Evolutionary conservation across 2,797 vertebrate genomes (phyloP).

Genomic region (Pampus argenteus): DNA sequence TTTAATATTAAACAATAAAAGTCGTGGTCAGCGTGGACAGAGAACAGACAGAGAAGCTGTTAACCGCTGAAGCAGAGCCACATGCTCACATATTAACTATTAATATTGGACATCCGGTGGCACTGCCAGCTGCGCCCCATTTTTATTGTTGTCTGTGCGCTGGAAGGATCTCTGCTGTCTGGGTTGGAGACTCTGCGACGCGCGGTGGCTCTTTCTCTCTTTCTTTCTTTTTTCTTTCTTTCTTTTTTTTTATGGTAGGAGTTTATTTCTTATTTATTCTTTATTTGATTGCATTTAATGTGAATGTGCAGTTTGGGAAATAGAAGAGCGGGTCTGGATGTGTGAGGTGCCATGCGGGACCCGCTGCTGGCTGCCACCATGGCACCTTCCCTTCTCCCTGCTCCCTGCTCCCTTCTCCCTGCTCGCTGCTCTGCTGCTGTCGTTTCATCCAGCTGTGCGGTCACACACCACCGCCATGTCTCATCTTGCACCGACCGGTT

Average conservation of each 20-base stretch:
- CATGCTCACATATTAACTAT: constrained; percentile 72
- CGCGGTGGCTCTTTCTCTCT: constrained; percentile 35
- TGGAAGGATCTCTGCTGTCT: constrained; percentile 62
- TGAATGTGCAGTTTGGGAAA: background rate
- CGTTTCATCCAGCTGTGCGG: constrained; percentile 66
- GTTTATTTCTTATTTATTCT: too few species aligned
- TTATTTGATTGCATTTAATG: constrained; percentile 9
- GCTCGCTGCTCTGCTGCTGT: constrained; percentile 15
- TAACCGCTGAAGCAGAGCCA: constrained; percentile 19
- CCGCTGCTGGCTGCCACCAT: constrained; percentile 64
- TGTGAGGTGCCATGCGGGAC: constrained; percentile 73
- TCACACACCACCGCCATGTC: constrained; percentile 28
- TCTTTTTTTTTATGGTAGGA: constrained; percentile 35
- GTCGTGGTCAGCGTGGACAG: too few species aligned
- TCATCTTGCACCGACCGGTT: background rate
- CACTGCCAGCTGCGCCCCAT: constrained; percentile 82
- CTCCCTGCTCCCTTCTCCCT: constrained; percentile 40
- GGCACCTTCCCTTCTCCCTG: constrained; percentile 55
- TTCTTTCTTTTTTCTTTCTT: too few species aligned
- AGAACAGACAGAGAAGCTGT: background rate
- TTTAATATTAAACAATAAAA: too few species aligned
- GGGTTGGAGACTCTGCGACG: constrained; percentile 53
- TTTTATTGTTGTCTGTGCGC: constrained; percentile 76
- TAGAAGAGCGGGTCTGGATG: background rate
- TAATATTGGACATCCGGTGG: constrained; percentile 83